A percentile compares a stretch with the other conserved stretches of the same genome.
Evolutionary conservation across 2,888 invertebrate genomes (phyloP).

Genomic region (Auanema freiburgensis): DNA sequence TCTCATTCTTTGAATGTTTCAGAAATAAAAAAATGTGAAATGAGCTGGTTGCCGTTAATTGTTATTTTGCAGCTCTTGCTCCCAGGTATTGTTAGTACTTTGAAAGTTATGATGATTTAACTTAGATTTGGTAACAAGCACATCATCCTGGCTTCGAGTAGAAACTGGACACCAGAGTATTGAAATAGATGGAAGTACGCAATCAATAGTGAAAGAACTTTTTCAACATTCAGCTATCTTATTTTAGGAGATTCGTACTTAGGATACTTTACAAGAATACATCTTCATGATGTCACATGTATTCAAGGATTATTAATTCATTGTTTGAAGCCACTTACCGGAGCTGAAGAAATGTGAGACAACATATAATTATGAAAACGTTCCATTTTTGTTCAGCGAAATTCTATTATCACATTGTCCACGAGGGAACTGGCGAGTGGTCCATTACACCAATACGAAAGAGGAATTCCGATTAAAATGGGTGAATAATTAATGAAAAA

Average conservation of each 20-base stretch:
- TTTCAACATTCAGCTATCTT: neutral
- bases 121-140: neutral
- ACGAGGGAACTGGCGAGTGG: conserved; percentile 41
- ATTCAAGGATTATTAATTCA: conserved; percentile 33
- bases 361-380: neutral
- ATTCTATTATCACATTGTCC: conserved; percentile 36
- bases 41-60: too few relatives aligned
- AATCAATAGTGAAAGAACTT: too few relatives aligned
- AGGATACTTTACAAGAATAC: conserved; percentile 41
- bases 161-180: conserved; percentile 45
- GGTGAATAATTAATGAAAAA: conserved; percentile 18
- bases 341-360: conserved; percentile 46
- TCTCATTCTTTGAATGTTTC: neutral
- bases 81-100: too few relatives aligned
- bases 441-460: conserved; percentile 43
- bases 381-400: conserved; percentile 26
- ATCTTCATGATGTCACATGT: conserved; percentile 40
- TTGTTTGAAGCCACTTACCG: conserved; percentile 40
- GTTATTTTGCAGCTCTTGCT: too few relatives aligned
- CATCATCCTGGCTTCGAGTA: conserved; percentile 31
- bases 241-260: conserved; percentile 36
- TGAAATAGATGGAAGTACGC: conserved; percentile 35
- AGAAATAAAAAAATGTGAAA: neutral
- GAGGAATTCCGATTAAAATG: conserved; percentile 37
- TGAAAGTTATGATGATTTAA: too few relatives aligned